Evolutionary conservation across 2,797 vertebrate genomes (phyloP), one percentile per base, ranked within the genome.

Genomic region (Microchirus variegatus): DNA sequence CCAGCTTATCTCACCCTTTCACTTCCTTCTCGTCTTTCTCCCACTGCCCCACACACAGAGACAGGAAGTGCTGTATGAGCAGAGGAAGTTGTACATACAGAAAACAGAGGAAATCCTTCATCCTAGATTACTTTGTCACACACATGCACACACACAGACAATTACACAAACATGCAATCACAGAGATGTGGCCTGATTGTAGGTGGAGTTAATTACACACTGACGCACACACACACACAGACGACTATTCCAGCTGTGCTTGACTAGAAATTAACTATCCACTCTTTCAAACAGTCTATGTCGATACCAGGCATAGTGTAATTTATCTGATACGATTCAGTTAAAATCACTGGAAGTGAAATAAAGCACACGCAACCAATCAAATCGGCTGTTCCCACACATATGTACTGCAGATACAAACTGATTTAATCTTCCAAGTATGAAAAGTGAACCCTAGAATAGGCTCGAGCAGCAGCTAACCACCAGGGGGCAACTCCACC

Each of bases 61-160:
- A 79, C 72, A 84, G 86, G 87, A 89, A 81, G 73, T 52, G 53
- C n/a, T 78, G 45, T 71, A 73, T 76, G 62, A 77, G 67, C 50
- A 31, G 41, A 40, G 81, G 85, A 87, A 83, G 74, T 79, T 51
- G 73, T 79, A 59, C 64, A 79, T 69, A 70, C 37, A 55, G 60
- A 82, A 82, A 65, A 75, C 5, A n/a, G 44, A 77, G 82, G 81
- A 87, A 86, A 81, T 80, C 75, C 68, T 78, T 73, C 36, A 0
- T 36, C 51, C 69, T 72, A 37, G 51, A 86, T 85, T 61, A 59
- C 80, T 72, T 76, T 87, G 59, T 73, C 48, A 54, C 49, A 50
- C 31, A 31, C 9, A 36, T 45, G 52, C 15, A 54, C 44, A 52
- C 13, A 58, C 22, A 41, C 5, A 37, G 11, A 80, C 40, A 72